A percentile compares a stretch with the other conserved stretches of the same genome.
phyloP scores from a whole-genome alignment of 1,140 invertebrate genomes.

The Euglossa dilemma region DNA sequence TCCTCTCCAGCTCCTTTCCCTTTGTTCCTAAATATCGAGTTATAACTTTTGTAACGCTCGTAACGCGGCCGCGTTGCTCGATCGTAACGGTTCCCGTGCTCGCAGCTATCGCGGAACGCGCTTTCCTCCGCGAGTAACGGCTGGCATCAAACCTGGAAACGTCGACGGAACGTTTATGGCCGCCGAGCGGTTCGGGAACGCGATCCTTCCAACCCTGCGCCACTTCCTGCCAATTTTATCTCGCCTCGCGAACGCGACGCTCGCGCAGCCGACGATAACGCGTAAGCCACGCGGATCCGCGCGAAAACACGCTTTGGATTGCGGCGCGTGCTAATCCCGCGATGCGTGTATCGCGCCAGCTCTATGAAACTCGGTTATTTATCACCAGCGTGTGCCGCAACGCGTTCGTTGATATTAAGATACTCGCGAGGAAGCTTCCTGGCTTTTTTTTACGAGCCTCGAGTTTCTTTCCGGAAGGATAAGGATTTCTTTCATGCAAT shows the following conservation, averaged over 20 bases:
- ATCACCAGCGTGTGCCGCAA: not conserved
- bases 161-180: slow-evolving; percentile 16
- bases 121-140: not conserved
- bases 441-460: too few relatives aligned
- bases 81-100: slow-evolving; percentile 6
- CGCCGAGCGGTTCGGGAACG: not conserved
- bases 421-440: too few relatives aligned
- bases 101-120: slow-evolving; percentile 1
- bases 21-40: slow-evolving; percentile 23
- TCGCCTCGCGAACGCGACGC: not conserved
- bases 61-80: not conserved
- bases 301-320: not conserved
- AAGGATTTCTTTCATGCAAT: too few relatives aligned
- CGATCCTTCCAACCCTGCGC: not conserved
- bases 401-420: not conserved
- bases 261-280: not conserved
- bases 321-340: not conserved
- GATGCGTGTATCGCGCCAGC: not conserved
- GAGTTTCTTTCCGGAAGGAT: too few relatives aligned
- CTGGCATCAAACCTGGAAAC: slow-evolving; percentile 15
- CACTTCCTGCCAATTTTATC: slow-evolving; percentile 28
- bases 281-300: not conserved
- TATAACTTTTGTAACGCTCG: slow-evolving; percentile 13
- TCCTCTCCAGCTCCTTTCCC: not conserved
- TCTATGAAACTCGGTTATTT: not conserved